phyloP scores from a whole-genome alignment of 2,113 vertebrate genomes.

The Cervus canadensis region DNA sequence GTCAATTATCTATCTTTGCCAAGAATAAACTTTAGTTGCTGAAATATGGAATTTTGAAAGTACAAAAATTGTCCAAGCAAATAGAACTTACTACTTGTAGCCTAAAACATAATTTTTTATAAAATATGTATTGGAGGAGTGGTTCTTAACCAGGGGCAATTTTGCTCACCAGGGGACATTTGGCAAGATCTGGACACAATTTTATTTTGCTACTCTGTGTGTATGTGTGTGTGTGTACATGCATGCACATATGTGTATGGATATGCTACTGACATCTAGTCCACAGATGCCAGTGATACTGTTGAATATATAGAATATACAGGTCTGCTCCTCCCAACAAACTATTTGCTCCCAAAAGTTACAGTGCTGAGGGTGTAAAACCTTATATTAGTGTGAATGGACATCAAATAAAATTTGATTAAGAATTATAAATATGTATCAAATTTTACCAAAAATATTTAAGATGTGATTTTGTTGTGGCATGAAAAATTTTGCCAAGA shows the following conservation, averaged over 20 bases:
- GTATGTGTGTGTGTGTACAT: neutral
- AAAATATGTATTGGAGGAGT: neutral
- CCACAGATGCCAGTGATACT: neutral
- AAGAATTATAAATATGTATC: neutral
- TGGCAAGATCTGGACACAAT: neutral
- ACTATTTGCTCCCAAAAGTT: neutral
- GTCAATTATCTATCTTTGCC: neutral
- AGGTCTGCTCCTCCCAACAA: neutral
- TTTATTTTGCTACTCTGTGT: neutral
- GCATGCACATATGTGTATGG: fast-evolving
- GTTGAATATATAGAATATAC: neutral
- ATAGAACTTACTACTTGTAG: neutral
- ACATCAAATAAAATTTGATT: neutral
- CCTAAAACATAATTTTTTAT: neutral
- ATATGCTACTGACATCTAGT: neutral
- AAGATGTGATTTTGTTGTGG: neutral
- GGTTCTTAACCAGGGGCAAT: neutral
- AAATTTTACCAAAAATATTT: neutral
- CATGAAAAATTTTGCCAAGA: neutral
- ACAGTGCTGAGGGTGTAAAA: neutral
- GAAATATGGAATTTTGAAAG: neutral
- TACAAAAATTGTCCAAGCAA: neutral
- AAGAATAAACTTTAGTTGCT: neutral
- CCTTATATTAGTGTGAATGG: neutral
- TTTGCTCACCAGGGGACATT: neutral